A percentile compares a stretch with the other conserved stretches of the same genome.
phyloP scores from a whole-genome alignment of 1,140 invertebrate species.

The Idris sp. region DNA sequence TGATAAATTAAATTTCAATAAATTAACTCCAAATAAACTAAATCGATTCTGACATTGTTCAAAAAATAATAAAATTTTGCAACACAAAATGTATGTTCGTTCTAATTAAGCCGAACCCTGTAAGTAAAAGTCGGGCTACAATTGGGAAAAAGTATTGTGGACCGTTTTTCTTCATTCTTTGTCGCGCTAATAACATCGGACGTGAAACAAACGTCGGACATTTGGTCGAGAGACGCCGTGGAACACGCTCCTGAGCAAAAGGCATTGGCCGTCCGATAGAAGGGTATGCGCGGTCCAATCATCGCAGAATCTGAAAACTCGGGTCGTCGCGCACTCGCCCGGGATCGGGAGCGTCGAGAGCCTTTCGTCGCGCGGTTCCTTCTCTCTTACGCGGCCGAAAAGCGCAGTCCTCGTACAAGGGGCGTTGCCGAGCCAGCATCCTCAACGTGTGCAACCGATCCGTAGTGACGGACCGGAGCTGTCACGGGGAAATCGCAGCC shows the following conservation, averaged over 20 bases:
- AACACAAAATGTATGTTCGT: too few species aligned
- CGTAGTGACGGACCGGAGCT: slow-evolving; percentile 7
- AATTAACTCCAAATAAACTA: too few species aligned
- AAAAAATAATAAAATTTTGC: too few species aligned
- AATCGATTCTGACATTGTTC: too few species aligned
- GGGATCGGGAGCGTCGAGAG: slow-evolving; percentile 65
- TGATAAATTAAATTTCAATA: too few species aligned
- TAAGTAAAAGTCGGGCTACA: too few species aligned
- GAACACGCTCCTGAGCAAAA: slow-evolving; percentile 65
- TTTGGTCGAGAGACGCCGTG: too few species aligned
- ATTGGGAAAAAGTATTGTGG: too few species aligned
- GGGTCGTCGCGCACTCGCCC: slow-evolving; percentile 69
- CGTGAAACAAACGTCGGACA: too few species aligned
- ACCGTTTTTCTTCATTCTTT: too few species aligned
- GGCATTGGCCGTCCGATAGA: slow-evolving; percentile 63
- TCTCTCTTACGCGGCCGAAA: slow-evolving; percentile 67
- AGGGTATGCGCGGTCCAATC: slow-evolving; percentile 77
- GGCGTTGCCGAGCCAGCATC: slow-evolving; percentile 70
- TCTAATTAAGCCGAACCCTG: too few species aligned
- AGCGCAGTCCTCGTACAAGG: slow-evolving; percentile 71
- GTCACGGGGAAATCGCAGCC: neutral
- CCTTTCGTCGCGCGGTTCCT: slow-evolving; percentile 68
- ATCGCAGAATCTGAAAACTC: slow-evolving; percentile 75
- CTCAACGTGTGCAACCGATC: slow-evolving; percentile 20
- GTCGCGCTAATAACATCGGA: too few species aligned